A percentile compares a stretch with the other conserved stretches of the same genome.
Conservation (phyloP, 2,797 vertebrate species). For the Distichodus sexfasciatus region DNA sequence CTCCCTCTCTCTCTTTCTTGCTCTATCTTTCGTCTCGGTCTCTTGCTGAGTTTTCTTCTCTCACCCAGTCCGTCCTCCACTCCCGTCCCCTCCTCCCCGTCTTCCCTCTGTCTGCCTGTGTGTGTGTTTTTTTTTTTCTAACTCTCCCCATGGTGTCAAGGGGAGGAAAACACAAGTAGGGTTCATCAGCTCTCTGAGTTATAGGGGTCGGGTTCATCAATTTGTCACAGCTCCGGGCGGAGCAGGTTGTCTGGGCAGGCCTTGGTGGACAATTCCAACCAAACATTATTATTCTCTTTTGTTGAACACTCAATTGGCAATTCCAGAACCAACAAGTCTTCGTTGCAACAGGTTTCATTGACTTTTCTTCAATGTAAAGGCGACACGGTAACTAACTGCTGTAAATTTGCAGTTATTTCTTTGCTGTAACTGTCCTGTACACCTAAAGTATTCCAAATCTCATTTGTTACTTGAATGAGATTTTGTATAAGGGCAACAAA, state of each 20-base stretch:
- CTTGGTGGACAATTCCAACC: slow-evolving; percentile 12
- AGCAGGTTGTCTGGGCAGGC: slow-evolving; percentile 42
- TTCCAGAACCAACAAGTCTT: neutral
- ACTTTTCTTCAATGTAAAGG: no score
- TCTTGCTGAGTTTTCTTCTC: neutral
- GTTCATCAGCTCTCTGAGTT: neutral
- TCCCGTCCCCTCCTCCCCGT: slow-evolving; percentile 6
- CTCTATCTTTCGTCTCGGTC: neutral
- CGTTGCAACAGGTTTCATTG: no score
- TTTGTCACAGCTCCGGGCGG: neutral
- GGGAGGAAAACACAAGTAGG: slow-evolving; percentile 27
- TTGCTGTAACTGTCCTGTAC: no score
- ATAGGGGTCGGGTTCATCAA: neutral
- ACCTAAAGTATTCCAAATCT: no score
- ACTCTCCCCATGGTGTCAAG: slow-evolving; percentile 23
- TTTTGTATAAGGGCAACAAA: no score
- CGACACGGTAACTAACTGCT: no score
- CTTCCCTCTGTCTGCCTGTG: slow-evolving; percentile 1
- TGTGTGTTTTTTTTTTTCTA: slow-evolving; percentile 10
- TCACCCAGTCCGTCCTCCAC: neutral
- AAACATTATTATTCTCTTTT: slow-evolving; percentile 16
- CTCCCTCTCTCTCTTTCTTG: slow-evolving; percentile 8
- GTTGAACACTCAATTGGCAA: slow-evolving; percentile 13
- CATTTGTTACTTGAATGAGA: no score
- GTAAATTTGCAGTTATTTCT: no score